Percentiles rank a stretch among this genome's conserved stretches.
Conservation (phyloP, 2,888 invertebrate species). For the Cheilosia vulpina region DNA sequence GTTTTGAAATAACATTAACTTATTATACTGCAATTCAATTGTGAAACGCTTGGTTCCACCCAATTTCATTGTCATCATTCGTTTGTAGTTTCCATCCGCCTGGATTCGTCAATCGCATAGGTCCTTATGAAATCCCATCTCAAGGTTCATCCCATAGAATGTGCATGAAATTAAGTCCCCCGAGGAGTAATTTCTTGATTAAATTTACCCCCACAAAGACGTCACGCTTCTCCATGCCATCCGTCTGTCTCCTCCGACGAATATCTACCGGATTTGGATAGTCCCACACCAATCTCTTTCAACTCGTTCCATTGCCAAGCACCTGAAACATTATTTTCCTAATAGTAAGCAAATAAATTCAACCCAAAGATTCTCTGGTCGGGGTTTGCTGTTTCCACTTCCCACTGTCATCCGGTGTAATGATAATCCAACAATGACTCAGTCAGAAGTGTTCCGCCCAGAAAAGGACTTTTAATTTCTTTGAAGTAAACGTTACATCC, state of each 20-base stretch:
- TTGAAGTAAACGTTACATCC: slow-evolving; percentile 58
- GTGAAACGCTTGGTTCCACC: slow-evolving; percentile 64
- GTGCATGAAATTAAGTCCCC: slow-evolving; percentile 71
- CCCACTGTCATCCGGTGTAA: slow-evolving; percentile 21
- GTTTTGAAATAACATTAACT: slow-evolving; percentile 52
- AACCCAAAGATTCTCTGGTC: slow-evolving; percentile 23
- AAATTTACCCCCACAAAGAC: slow-evolving; percentile 71
- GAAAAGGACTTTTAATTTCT: slow-evolving; percentile 64
- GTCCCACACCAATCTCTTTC: not conserved
- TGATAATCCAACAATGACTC: slow-evolving; percentile 51
- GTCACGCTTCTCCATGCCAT: slow-evolving; percentile 43
- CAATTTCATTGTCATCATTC: slow-evolving; percentile 70
- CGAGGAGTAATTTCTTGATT: slow-evolving; percentile 72
- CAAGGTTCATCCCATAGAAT: slow-evolving; percentile 35
- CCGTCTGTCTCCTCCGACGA: slow-evolving; percentile 26
- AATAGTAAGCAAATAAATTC: slow-evolving; percentile 67
- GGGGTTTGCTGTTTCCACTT: slow-evolving; percentile 1
- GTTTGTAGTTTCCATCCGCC: slow-evolving; percentile 51
- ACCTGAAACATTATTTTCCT: slow-evolving; percentile 56
- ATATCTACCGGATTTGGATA: slow-evolving; percentile 2
- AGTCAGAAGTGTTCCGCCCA: slow-evolving; percentile 52
- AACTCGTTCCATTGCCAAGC: slow-evolving; percentile 19
- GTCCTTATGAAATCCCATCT: slow-evolving; percentile 45
- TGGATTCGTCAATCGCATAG: slow-evolving; percentile 39
- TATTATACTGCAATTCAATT: slow-evolving; percentile 69